phyloP scores from a whole-genome alignment of 2,888 invertebrate genomes.

The Psylliodes chrysocephalus region DNA sequence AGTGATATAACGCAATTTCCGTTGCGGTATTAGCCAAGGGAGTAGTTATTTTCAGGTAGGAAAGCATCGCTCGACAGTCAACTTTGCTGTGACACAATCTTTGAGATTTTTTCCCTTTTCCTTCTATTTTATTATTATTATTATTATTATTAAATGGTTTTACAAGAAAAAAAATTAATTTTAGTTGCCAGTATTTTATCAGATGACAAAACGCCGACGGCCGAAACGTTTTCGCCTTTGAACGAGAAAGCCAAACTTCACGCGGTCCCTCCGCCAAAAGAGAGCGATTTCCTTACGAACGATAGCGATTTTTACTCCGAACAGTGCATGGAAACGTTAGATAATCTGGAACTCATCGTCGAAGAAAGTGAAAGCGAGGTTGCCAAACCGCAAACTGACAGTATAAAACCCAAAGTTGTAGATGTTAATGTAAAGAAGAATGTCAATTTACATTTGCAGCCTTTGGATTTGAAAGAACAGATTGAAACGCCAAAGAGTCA shows the following conservation, averaged over 20 bases:
- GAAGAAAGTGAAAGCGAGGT: conserved; percentile 53
- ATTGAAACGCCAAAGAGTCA: conserved; percentile 61
- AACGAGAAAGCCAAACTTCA: conserved; percentile 49
- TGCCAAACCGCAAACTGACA: conserved; percentile 8
- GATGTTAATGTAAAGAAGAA: conserved; percentile 40
- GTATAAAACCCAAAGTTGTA: conserved; percentile 28
- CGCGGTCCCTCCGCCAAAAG: conserved; percentile 56
- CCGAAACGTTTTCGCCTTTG: conserved; percentile 59
- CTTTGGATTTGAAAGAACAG: conserved; percentile 68
- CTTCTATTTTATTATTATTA: no score
- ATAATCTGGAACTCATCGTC: conserved; percentile 56
- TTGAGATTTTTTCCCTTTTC: no score
- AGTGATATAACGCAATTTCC: no score
- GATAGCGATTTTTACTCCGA: conserved; percentile 63
- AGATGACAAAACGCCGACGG: conserved; percentile 65
- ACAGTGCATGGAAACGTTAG: conserved; percentile 60
- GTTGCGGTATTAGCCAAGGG: no score
- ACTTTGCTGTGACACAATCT: no score
- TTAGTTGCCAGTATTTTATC: conserved; percentile 64
- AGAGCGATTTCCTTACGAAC: conserved; percentile 57
- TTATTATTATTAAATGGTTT: no score
- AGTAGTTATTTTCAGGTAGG: no score
- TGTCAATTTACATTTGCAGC: conserved; percentile 63
- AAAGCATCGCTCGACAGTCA: no score
- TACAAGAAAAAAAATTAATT: no score